Percentiles rank a stretch among this genome's conserved stretches.
Evolutionary conservation across 2,888 invertebrate genomes (phyloP).

Genomic region (Cheilosia vulpina): DNA sequence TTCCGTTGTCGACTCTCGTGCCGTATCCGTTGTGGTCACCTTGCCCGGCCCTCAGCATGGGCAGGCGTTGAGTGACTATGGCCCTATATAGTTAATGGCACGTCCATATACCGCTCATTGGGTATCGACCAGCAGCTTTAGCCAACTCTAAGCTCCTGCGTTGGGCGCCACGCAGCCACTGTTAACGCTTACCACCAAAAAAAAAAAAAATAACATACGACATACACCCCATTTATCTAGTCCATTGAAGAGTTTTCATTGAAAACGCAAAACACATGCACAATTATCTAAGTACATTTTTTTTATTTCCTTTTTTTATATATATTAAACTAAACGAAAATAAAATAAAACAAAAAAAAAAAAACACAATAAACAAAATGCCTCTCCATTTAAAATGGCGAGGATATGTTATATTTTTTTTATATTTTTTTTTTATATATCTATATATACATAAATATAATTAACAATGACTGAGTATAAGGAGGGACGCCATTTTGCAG

Average conservation of each 20-base stretch:
- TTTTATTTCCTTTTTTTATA: slow-evolving; percentile 53
- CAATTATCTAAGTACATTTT: slow-evolving; percentile 67
- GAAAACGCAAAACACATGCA: slow-evolving; percentile 70
- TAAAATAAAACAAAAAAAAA: slow-evolving; percentile 19
- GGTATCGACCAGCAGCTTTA: slow-evolving; percentile 84
- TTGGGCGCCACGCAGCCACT: slow-evolving; percentile 66
- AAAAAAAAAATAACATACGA: slow-evolving; percentile 41
- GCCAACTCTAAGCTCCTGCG: slow-evolving; percentile 81
- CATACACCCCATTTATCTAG: slow-evolving; percentile 73
- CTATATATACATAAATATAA: slow-evolving; percentile 47
- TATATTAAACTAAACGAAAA: slow-evolving; percentile 50
- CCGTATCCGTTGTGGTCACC: slow-evolving; percentile 83
- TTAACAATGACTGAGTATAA: slow-evolving; percentile 73
- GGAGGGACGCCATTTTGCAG: slow-evolving; percentile 72
- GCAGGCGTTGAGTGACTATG: slow-evolving; percentile 84
- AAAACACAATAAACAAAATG: slow-evolving; percentile 54
- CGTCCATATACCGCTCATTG: slow-evolving; percentile 84
- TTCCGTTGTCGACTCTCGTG: slow-evolving; percentile 83
- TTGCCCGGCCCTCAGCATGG: slow-evolving; percentile 84
- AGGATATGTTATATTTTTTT: slow-evolving; percentile 64
- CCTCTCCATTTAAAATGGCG: slow-evolving; percentile 68
- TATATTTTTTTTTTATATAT: slow-evolving; percentile 54
- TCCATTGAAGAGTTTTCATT: slow-evolving; percentile 71
- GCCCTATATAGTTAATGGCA: slow-evolving; percentile 84
- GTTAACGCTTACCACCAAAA: slow-evolving; percentile 70